Percentiles rank a stretch among this genome's conserved stretches.
These are phyloP conservation scores for Melipona bicolor DNA, from an alignment of 2,888 invertebrate genomes.

Conservation along the genomic window DNA sequence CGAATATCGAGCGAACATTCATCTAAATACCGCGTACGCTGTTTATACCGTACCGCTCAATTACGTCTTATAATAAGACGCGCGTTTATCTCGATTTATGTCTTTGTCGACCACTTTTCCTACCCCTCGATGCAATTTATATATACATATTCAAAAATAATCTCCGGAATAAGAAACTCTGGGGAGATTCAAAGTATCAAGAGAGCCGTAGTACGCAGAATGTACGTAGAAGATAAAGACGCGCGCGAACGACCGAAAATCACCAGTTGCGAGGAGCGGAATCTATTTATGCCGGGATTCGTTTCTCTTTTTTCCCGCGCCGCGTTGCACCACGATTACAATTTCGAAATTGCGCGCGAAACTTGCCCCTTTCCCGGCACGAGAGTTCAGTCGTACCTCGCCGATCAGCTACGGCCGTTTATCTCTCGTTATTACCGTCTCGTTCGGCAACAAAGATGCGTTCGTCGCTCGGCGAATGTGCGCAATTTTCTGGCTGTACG, in stretches of 20 bases:
- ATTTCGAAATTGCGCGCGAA: constrained; percentile 9
- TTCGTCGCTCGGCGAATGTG: neutral
- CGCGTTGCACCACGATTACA: neutral
- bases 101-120: too few species aligned
- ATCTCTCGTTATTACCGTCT: neutral
- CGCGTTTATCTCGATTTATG: neutral
- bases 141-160: too few species aligned
- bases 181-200: too few species aligned
- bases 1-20: neutral
- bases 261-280: neutral
- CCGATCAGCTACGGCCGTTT: neutral
- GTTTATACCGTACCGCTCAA: neutral
- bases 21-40: neutral
- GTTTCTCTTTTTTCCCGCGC: neutral
- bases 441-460: neutral
- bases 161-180: too few species aligned
- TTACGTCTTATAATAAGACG: neutral
- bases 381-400: neutral
- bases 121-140: too few species aligned
- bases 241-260: neutral
- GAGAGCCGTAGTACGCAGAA: too few species aligned
- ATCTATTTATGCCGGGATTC: neutral
- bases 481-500: neutral
- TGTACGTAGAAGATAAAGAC: neutral
- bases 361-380: neutral